Evolutionary conservation across 1,140 invertebrate genomes (phyloP), one percentile per base, ranked within the genome.

Genomic region (Temnothorax longispinosus): DNA sequence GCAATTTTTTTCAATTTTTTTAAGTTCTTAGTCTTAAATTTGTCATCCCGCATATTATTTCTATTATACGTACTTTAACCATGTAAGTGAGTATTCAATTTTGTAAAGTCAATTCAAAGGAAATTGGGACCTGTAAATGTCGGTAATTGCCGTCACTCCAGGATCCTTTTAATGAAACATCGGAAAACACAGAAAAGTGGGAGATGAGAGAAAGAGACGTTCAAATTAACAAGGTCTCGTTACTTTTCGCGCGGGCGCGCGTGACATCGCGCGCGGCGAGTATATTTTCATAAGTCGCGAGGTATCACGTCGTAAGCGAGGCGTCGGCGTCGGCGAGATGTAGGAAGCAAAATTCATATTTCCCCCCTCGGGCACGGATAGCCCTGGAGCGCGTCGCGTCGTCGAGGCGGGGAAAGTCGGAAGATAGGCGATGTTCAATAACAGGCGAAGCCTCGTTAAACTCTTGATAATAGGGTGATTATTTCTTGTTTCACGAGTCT

Each of bases 391-490:
- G 54, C 32, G 27, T 32, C 38, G 38, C n/a, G 27, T 54, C 41
- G 47, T 3, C 38, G 4, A 13, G 52, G 62, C 10, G 32, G 15
- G 54, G 38, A 64, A 44, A 10, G 13, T 21, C 54, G 27, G 47
- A 60, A 87, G 87, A 90, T 77, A 89, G 91, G 92, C 80, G 90
- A 89, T 65, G 80, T 58, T 90, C 86, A 71, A 90, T 90, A 91
- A 92, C 92, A 92, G 92, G 87, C 75, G 89, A 69, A 50, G 65
- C 80, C 75, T 94, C 91, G 91, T 94, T 93, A 93, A 92, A 87
- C 58, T 75, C 65, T 85, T 86, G 90, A 93, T 93, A 94, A 94
- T 87, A 82, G 90, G 90, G 88, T 89, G 92, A 94, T 94, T 93
- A 92, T 92, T 93, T 91, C 89, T 87, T 80, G 76, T 65, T 86